phyloP scores from a whole-genome alignment of 2,888 invertebrate genomes.

The Oxytorus armatus region DNA sequence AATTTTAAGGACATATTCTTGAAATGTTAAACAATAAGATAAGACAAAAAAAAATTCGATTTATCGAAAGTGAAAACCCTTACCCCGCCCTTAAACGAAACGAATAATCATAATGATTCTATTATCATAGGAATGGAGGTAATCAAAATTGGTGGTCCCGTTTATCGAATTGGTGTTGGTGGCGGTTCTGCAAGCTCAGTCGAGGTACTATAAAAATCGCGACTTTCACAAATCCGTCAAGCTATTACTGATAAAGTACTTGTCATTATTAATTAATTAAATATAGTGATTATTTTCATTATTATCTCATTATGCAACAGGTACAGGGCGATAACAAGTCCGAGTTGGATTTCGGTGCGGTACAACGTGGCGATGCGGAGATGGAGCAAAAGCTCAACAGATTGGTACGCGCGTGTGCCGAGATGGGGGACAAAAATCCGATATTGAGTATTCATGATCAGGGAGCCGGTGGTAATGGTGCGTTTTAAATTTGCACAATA shows the following conservation, averaged over 20 bases:
- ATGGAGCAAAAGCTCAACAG: conserved; percentile 99
- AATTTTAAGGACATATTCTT: no score
- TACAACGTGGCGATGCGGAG: conserved; percentile 98
- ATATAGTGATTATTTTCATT: conserved; percentile 8
- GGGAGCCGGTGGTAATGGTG: conserved; percentile 98
- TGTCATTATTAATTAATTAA: no score
- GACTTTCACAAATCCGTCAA: conserved; percentile 2
- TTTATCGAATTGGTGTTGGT: conserved; percentile 98
- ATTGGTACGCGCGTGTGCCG: conserved; percentile 96
- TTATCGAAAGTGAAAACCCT: no score
- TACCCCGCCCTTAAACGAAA: no score
- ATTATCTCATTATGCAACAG: conserved; percentile 72
- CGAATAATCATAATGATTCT: conserved; percentile 37
- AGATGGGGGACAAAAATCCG: conserved; percentile 92
- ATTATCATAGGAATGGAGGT: conserved; percentile 91
- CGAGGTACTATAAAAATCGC: conserved; percentile 85
- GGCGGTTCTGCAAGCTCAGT: conserved; percentile 99
- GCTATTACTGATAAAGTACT: no score
- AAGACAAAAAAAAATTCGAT: no score
- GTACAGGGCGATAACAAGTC: conserved; percentile 95
- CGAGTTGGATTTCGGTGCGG: conserved; percentile 97
- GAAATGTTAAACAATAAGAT: no score
- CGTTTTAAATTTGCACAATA: conserved; percentile 15
- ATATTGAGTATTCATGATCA: conserved; percentile 99
- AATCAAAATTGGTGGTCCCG: conserved; percentile 98